Conservation (phyloP, 2,888 invertebrate species). For the Onchidella celtica region DNA sequence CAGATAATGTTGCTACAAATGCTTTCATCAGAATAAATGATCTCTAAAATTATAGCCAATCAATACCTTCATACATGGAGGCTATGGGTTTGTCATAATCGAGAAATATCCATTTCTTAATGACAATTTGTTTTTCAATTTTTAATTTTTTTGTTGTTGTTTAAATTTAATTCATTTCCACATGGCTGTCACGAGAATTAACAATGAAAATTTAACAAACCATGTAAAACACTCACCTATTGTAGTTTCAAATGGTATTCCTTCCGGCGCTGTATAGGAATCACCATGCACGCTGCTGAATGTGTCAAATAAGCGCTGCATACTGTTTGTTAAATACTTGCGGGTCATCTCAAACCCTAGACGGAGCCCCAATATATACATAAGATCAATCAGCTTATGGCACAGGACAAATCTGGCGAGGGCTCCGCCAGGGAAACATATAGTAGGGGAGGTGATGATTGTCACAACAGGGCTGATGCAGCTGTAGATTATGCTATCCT, state of each 20-base stretch:
- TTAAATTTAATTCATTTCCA: no score
- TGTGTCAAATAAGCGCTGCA: conserved; percentile 77
- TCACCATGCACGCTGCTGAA: conserved; percentile 69
- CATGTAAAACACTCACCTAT: conserved; percentile 6
- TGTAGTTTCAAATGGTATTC: background rate
- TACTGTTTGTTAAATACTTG: conserved; percentile 74
- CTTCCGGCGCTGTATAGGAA: background rate
- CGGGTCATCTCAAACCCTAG: conserved; percentile 82
- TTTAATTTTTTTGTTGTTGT: no score
- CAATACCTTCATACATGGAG: no score
- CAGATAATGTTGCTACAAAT: no score
- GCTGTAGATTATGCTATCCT: conserved; percentile 92
- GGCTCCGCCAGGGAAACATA: conserved; percentile 90
- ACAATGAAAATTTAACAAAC: no score
- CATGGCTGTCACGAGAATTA: no score
- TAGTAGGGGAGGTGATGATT: conserved; percentile 89
- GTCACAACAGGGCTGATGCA: conserved; percentile 91
- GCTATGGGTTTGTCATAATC: no score
- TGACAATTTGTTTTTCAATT: no score
- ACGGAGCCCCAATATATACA: conserved; percentile 85
- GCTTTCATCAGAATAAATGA: no score
- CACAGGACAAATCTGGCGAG: conserved; percentile 88
- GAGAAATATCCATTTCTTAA: no score
- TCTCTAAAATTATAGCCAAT: no score
- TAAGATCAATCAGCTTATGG: conserved; percentile 89